These are phyloP conservation scores for human DNA, from an alignment of 2,113 vertebrate species.

Conservation along the genomic window DNA sequence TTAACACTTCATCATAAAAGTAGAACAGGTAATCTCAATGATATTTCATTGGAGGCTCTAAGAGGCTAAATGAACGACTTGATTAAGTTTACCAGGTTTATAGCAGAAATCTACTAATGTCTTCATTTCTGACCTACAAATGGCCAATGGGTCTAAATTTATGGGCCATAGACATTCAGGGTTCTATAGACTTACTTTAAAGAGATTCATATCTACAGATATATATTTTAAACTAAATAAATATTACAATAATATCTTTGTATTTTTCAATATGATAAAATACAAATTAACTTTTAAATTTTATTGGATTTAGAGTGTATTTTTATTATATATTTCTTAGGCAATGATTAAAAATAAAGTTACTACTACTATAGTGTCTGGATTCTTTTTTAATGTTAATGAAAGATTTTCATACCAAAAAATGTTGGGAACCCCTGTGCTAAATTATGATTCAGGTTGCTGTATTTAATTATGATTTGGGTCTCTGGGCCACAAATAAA, in stretches of 20 bases:
- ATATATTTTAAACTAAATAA: not conserved
- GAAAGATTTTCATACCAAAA: not conserved
- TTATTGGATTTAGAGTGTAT: not conserved
- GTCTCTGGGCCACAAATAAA: not conserved
- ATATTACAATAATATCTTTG: not conserved
- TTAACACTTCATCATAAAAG: not conserved
- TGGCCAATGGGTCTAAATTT: not conserved
- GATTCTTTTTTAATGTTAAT: not conserved
- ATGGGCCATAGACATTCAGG: not conserved
- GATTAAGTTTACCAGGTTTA: not conserved
- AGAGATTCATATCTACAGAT: not conserved
- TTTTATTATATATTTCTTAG: not conserved
- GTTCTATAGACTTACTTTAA: not conserved
- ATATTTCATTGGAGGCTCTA: not conserved
- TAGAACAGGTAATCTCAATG: not conserved
- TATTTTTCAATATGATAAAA: not conserved
- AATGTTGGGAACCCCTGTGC: not conserved
- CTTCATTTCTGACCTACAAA: not conserved
- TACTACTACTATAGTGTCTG: not conserved
- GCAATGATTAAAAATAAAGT: not conserved
- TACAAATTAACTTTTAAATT: not conserved
- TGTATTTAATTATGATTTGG: not conserved
- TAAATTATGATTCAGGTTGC: not conserved
- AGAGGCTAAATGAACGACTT: not conserved
- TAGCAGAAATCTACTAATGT: not conserved